These are phyloP conservation scores for Lophotis ruficrista DNA, from an alignment of 2,113 vertebrate species.

Conservation along the genomic window DNA sequence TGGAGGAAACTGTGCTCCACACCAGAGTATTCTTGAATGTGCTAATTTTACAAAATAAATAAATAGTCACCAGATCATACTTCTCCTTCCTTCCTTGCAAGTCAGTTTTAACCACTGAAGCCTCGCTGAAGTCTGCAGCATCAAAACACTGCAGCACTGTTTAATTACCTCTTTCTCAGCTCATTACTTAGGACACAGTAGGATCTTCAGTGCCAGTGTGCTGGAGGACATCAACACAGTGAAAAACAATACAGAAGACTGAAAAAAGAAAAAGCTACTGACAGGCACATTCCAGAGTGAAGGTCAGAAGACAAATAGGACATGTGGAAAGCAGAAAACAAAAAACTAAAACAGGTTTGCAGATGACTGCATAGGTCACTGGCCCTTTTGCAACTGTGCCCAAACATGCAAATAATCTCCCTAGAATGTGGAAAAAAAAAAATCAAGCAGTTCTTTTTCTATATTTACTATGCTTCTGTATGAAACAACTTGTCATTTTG, in stretches of 20 bases:
- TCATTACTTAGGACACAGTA: neutral
- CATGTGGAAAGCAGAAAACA: neutral
- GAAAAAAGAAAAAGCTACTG: neutral
- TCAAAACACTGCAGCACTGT: neutral
- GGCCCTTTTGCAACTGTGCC: neutral
- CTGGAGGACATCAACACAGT: neutral
- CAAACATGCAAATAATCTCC: neutral
- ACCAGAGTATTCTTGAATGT: neutral
- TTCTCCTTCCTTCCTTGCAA: neutral
- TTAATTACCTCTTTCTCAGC: neutral
- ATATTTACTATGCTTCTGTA: neutral
- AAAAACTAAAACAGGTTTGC: neutral
- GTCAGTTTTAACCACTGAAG: neutral
- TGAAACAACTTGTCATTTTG: neutral
- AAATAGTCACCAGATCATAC: neutral
- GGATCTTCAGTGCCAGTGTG: neutral
- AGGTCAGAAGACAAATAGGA: neutral
- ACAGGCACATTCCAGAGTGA: neutral
- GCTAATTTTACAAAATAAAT: neutral
- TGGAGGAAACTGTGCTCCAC: neutral
- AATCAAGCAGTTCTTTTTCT: neutral
- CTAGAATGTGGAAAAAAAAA: neutral
- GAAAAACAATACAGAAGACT: neutral
- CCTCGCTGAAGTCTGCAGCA: neutral
- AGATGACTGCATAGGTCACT: neutral